Base-by-base conservation (phyloP, 2,113 vertebrate species). In the Cheilinus undulatus region DNA sequence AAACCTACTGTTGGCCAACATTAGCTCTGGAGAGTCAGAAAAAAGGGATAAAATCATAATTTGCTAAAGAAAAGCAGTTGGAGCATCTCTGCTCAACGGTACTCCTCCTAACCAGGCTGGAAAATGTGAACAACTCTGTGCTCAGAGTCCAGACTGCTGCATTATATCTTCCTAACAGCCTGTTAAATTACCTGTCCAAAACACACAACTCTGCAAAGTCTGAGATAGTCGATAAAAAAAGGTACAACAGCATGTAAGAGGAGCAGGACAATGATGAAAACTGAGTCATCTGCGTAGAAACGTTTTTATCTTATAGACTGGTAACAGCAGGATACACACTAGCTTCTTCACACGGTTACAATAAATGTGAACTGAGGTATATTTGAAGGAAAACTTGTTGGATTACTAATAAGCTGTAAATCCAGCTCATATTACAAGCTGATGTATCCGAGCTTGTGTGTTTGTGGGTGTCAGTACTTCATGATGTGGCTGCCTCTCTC, bases 401-500 rank as follows among this genome's bases (percentile, higher is more conserved):
- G 45, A 23, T 0, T 60, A 52, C 32, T n/a, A 65, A 26, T 42
- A 27, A 52, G 24, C 43, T 26, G 28, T 28, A 40, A 43, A 51
- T 74, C 36, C 28, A 27, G 53, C 20, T 65, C 57, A 28, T 65
- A 70, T 57, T 43, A 48, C 32, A 23, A 49, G 52, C 45, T n/a
- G 64, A 51, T 62, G 36, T 64, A 15, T 58, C 20, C 59, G 30
- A 32, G 56, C 68, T 54, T 68, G 23, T 63, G 57, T 59, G 52
- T 62, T 27, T 69, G 61, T 27, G 45, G 9, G 27, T 89, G 83
- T 89, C 80, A 65, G 73, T 60, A 45, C 52, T 59, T 71, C 69
- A 61, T 64, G 84, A 83, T 78, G 81, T 69, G 73, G 60, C 62
- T 50, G 82, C 62, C 76, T 88, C 82, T 82, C 84, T 89, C 83